Base-by-base conservation (phyloP, 1,140 invertebrate species). In the Dreissena rostriformis region DNA sequence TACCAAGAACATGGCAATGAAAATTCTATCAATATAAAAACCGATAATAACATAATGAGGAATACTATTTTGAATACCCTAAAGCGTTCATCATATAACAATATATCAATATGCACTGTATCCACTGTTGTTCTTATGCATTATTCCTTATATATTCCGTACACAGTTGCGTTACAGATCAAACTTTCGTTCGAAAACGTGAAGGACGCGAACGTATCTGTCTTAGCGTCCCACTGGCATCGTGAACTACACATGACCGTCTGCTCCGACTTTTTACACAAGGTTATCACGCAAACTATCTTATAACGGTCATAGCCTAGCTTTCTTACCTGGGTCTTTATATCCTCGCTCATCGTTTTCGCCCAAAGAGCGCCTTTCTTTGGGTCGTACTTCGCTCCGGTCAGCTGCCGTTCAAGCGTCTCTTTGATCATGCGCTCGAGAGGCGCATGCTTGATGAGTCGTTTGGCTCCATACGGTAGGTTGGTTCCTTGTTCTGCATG, bases 401-500 rank as follows among this genome's bases (percentile, higher is more conserved):
- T 74, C 26, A 90, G 52, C 12, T 79, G 71, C 17, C 70, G 74
- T 14, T 88, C 39, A 22, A 90, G 24, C 12, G 86, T 82, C 1
- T 85, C 70, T 28, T 89, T 85, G 11, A 89, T 82, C 15, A 89
- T 73, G 6, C 75, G 70, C 55, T 87, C 83, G 4, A 86, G 86
- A 19, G 72, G 39, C 5, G 29, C 15, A 6, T 29, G 51, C 24
- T 66, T 86, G 68, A 89, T 88, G 70, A 83, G 86, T 22, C 74
- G 55, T 0, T 76, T 4, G 91, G 89, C 75, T 89, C 90, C 90
- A 91, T 88, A 1, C 88, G 84, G 78, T 91, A 91, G 0, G 90
- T 90, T 17, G 91, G 91, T 83, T 86, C 97, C 97, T 24, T 39
- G 39, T 39, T 39, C 8, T 39, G 39, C 39, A 39, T 2, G 8